Percentiles rank a stretch among this genome's conserved stretches.
Evolutionary conservation across 1,140 invertebrate species (phyloP).

Genomic region (Platorchestia sp.): DNA sequence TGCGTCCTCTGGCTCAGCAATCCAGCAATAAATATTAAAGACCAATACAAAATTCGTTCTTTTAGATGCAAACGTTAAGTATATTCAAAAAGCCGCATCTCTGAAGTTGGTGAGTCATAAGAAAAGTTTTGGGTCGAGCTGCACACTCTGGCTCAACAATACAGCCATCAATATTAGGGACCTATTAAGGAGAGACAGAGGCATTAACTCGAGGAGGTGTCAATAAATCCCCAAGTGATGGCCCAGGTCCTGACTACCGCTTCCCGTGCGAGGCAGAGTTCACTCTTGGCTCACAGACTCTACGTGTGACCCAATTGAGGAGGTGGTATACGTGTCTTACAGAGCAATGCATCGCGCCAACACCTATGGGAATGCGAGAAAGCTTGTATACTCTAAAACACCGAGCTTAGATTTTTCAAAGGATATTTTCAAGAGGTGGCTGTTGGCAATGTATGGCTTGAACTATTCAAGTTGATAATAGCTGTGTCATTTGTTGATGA

Average conservation of each 20-base stretch:
- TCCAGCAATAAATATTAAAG: no score
- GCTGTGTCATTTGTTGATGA: no score
- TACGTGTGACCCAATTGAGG: background rate
- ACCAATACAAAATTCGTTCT: no score
- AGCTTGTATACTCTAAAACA: no score
- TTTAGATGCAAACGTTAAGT: background rate
- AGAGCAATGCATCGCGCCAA: no score
- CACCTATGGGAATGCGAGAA: no score
- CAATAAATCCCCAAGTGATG: constrained; percentile 24
- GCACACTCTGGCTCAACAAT: constrained; percentile 13
- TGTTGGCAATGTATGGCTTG: no score
- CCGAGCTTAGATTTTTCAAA: no score
- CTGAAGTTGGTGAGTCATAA: background rate
- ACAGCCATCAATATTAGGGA: constrained; percentile 34
- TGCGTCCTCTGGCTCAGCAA: no score
- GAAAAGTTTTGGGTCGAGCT: background rate
- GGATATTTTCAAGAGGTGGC: no score
- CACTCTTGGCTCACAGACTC: background rate
- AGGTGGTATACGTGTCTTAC: no score
- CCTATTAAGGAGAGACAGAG: constrained; percentile 43
- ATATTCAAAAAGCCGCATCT: background rate
- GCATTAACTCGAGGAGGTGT: constrained; percentile 47
- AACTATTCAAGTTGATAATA: no score
- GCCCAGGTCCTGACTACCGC: background rate
- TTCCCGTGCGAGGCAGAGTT: background rate